Conservation (phyloP, 2,797 vertebrate species). For the Pantherophis alleghaniensis region DNA sequence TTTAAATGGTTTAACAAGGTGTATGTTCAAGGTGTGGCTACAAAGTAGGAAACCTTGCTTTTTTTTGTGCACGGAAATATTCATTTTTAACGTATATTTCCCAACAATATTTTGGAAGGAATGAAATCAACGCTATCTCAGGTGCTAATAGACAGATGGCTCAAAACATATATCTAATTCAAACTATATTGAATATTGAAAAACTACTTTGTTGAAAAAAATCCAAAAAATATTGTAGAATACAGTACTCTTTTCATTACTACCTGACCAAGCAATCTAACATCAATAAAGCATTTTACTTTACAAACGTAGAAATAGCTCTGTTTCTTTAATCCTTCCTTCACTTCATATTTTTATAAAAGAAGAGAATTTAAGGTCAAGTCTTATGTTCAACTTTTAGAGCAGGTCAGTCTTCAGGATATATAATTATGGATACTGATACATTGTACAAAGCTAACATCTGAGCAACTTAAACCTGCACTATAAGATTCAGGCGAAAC, state of each 20-base stretch:
- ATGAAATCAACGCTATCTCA: neutral
- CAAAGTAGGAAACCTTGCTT: neutral
- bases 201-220: neutral
- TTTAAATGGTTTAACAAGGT: neutral
- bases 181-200: neutral
- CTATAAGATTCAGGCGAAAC: neutral
- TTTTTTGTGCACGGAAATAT: neutral
- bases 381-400: neutral
- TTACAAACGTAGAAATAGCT: neutral
- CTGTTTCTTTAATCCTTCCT: neutral
- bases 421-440: neutral
- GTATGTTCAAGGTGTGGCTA: neutral
- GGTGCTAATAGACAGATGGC: neutral
- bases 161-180: neutral
- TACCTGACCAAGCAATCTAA: neutral
- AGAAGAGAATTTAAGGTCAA: neutral
- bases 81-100: neutral
- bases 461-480: neutral
- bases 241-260: neutral
- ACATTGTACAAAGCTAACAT: neutral
- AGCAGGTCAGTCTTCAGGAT: neutral
- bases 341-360: neutral
- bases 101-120: neutral
- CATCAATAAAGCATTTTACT: neutral
- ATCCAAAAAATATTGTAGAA: neutral